Evolutionary conservation across 2,113 vertebrate genomes (phyloP), one percentile per base, ranked within the genome.

Genomic region (Charadrius vociferus): DNA sequence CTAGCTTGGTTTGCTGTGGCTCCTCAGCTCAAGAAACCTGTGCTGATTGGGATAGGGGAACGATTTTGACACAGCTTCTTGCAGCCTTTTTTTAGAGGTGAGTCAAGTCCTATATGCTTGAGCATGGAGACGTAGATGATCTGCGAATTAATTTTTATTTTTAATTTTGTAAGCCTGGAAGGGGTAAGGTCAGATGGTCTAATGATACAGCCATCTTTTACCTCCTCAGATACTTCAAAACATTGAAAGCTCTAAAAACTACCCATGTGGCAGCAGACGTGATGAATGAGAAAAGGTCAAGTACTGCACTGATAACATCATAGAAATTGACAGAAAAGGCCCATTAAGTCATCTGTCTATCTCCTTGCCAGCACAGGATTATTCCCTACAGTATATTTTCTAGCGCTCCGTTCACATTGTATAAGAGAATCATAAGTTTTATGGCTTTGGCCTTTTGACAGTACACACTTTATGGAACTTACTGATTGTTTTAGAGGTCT

Each of bases 371-470:
- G 67, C 14, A 50, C 3, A 56, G 65, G 63, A 61, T 94, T 95
- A 86, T 84, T 97, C 93, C 68, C 75, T 52, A 23, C 32, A 63
- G 91, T 45, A 14, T 37, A 53, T 86, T 94, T 92, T 82, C 80
- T 87, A 58, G 71, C 58, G 47, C 39, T 95, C 3, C 3, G 16
- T 81, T 96, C 86, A 79, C 9, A 14, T 87, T 61, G 55, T 84
- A 32, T 80, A 91, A 82, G 80, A 86, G 62, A 91, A 59, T 70
- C 21, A 24, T 19, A 63, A 80, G 30, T 81, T 95, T 97, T 95
- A 97, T 82, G 87, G 39, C 24, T 65, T 95, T 97, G 77, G 87
- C 96, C 85, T 95, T 75, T 91, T 95, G 95, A 91, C 88, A 91
- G 58, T 67, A 58, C 22, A 5, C 39, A 14, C 71, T 84, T 83